Base-by-base conservation (phyloP, 2,888 invertebrate species). In the Argyresthia albistria region DNA sequence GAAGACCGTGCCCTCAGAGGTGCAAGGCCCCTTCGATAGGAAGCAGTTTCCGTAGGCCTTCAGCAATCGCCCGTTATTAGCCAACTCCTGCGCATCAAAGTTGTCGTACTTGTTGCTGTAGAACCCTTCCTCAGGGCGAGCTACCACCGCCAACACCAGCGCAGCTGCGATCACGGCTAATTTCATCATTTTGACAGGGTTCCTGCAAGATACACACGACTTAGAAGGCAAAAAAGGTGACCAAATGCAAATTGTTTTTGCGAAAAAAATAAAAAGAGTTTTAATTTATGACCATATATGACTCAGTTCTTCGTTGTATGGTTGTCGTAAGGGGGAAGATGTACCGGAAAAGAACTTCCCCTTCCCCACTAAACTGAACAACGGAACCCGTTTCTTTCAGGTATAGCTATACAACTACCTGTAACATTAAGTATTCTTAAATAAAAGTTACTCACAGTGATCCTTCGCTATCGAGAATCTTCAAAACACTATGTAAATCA, bases 1-100 rank as follows among this genome's bases (percentile, higher is more conserved):
- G 10, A 94, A 87, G 70, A 91, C 91, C 43, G 78, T 72, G 55
- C 91, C 94, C 65, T 94, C 93, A 15, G 92, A 70, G 0, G 93
- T 93, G 71, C 94, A 94, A 3, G 89, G 90, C 15, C 91, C 92
- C 50, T 81, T 66, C 4, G 82, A 89, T 57, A 93, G 76, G 67
- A 94, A 84, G 66, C 95, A 95, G 48, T 91, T 90, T 35, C 90
- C 86, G 62, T 94, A 94, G 65, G 88, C 90, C 61, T 90, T 90
- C 7, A 94, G 79, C 35, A 94, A 76, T 16, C 93, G 89, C 4
- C 88, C 77, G 67, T 91, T 94, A 0, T 65, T 73, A 0, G 92
- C 79, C 61, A 94, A 82, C 62, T 91, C 89, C 37, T 93, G 88
- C 39, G 92, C 73, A 64, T 94, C 88, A 61, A 95, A 88, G 69